Evolutionary conservation across 2,797 vertebrate species (phyloP).

Genomic region (Glossophaga mutica): DNA sequence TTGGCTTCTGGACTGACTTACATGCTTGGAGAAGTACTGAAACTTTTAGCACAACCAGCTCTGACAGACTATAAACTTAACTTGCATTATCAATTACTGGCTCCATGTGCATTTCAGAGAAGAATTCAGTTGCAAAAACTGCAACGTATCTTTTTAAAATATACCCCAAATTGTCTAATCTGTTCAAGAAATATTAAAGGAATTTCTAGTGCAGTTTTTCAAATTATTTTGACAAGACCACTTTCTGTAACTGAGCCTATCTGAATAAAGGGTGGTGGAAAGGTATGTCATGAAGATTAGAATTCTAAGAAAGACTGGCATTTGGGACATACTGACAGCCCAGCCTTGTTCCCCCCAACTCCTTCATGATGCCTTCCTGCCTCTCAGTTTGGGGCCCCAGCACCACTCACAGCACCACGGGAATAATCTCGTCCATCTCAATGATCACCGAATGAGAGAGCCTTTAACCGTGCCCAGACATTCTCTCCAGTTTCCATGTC

Average conservation of each 20-base stretch:
- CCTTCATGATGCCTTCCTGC: background rate
- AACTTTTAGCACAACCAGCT: background rate
- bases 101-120: background rate
- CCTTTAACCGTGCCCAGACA: background rate
- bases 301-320: background rate
- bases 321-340: background rate
- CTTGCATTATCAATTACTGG: background rate
- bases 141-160: background rate
- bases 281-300: background rate
- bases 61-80: background rate
- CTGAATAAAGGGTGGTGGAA: background rate
- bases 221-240: background rate
- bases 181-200: background rate
- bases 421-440: background rate
- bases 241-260: background rate
- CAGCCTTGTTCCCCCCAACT: background rate
- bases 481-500: background rate
- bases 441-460: background rate
- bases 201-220: background rate
- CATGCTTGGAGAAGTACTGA: background rate
- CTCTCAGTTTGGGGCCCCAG: background rate
- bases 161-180: background rate
- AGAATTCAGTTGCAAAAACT: background rate
- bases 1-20: background rate
- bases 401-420: background rate